Evolutionary conservation across 2,113 vertebrate genomes (phyloP).

Genomic region (Polypterus senegalus): DNA sequence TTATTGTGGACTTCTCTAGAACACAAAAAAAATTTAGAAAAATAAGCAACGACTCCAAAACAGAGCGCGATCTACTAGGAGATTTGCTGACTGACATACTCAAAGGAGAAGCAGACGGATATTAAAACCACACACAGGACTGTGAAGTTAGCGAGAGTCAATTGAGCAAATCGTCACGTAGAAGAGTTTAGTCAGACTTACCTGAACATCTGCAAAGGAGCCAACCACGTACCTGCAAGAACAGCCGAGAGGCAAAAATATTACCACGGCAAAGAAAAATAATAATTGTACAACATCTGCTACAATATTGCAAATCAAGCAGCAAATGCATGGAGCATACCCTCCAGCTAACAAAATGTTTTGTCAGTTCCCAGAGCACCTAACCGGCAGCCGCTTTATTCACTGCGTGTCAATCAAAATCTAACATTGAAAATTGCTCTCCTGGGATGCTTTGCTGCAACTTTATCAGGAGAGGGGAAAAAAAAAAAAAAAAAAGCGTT

Average conservation of each 20-base stretch:
- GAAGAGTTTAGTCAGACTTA: neutral
- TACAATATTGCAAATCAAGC: slow-evolving; percentile 56
- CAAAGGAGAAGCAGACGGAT: too few species aligned
- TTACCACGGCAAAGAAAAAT: slow-evolving; percentile 50
- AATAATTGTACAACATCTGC: slow-evolving; percentile 66
- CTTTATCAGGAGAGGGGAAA: slow-evolving; percentile 50
- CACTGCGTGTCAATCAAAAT: slow-evolving; percentile 57
- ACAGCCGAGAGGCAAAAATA: slow-evolving; percentile 18
- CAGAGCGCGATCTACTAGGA: too few species aligned
- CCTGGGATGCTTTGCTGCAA: slow-evolving; percentile 51
- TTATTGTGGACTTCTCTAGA: too few species aligned
- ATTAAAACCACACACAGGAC: too few species aligned
- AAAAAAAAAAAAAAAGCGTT: neutral
- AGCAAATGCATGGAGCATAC: slow-evolving; percentile 67
- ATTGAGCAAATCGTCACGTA: neutral
- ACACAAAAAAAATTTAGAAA: too few species aligned
- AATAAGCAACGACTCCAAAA: too few species aligned
- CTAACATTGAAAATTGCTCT: slow-evolving; percentile 38
- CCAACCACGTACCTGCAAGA: slow-evolving; percentile 28
- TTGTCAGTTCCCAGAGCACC: slow-evolving; percentile 48
- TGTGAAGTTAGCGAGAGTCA: slow-evolving; percentile 1
- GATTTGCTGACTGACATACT: too few species aligned
- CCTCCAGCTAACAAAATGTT: slow-evolving; percentile 68
- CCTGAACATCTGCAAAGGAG: slow-evolving; percentile 38
- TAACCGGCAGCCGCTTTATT: slow-evolving; percentile 53